These are phyloP conservation scores for Patella pellucida DNA, from an alignment of 2,888 invertebrate species.

Conservation along the genomic window DNA sequence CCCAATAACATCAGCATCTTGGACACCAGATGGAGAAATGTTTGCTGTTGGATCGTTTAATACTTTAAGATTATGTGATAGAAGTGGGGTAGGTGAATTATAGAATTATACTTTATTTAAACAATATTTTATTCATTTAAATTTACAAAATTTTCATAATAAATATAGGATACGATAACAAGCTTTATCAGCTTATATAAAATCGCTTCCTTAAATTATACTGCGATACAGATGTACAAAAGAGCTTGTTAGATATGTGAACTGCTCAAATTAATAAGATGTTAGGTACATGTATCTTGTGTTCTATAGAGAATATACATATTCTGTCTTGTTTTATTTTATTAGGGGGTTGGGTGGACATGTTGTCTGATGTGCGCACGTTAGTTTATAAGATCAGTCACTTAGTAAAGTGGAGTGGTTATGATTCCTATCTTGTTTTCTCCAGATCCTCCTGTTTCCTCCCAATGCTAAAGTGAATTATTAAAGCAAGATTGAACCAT, in stretches of 20 bases:
- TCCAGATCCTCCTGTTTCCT: neutral
- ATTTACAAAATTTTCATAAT: too few species aligned
- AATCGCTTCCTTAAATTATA: too few species aligned
- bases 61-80: slow-evolving; percentile 91
- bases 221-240: neutral
- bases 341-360: too few species aligned
- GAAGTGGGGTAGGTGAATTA: slow-evolving; percentile 82
- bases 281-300: too few species aligned
- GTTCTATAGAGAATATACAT: too few species aligned
- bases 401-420: neutral
- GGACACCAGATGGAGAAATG: slow-evolving; percentile 91
- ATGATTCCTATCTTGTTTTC: neutral
- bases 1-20: slow-evolving; percentile 90
- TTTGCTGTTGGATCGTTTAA: slow-evolving; percentile 95
- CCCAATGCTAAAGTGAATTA: neutral
- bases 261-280: too few species aligned
- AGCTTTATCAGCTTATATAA: too few species aligned
- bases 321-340: too few species aligned
- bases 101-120: neutral
- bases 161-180: too few species aligned
- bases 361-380: too few species aligned
- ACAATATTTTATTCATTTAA: too few species aligned
- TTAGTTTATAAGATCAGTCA: too few species aligned
- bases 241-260: neutral
- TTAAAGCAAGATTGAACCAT: neutral